Evolutionary conservation across 2,888 invertebrate species (phyloP).

Genomic region (Aelia acuminata): DNA sequence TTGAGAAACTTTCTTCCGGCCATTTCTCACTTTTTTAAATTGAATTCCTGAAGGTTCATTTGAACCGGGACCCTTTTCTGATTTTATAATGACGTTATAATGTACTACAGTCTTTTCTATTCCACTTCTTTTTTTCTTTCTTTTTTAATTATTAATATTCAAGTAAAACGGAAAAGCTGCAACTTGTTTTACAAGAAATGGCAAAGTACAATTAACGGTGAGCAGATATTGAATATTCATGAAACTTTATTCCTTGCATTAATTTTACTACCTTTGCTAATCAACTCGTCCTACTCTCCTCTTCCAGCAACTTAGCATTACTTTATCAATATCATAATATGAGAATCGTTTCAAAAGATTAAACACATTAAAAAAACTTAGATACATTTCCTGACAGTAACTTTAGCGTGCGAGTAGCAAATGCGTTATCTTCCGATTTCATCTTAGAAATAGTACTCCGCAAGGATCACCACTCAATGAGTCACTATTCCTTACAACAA

Average conservation of each 20-base stretch:
- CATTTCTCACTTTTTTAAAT: constrained; percentile 37
- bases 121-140: background rate
- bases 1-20: constrained; percentile 32
- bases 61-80: background rate
- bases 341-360: background rate
- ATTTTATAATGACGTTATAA: background rate
- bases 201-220: constrained; percentile 5
- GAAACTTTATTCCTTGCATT: constrained; percentile 18
- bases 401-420: no score
- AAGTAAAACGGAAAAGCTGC: background rate
- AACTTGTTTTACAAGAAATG: constrained; percentile 4
- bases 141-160: background rate
- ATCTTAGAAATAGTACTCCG: no score
- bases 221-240: constrained; percentile 24
- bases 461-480: no score
- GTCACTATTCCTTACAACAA: no score
- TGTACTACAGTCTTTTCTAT: background rate
- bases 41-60: constrained; percentile 19
- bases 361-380: no score
- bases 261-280: constrained; percentile 1
- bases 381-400: no score
- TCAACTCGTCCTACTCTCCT: background rate
- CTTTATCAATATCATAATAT: background rate
- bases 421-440: no score
- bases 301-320: background rate